Conservation (phyloP, 2,888 invertebrate genomes). For the Clostera curtula region DNA sequence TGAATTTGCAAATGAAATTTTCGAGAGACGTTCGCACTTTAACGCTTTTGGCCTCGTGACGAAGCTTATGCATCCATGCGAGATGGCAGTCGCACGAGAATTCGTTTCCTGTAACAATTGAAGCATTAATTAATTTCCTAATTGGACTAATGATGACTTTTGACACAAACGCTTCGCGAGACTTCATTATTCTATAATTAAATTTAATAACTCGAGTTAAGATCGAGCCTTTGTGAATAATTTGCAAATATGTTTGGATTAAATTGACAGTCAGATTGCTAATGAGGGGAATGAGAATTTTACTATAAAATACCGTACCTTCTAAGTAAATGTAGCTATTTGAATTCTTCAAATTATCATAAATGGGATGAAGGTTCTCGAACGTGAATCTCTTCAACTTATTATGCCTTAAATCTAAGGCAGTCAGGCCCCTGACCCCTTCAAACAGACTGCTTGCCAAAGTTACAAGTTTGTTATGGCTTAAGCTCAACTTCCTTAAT, state of each 20-base stretch:
- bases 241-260: no score
- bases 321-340: conserved; percentile 84
- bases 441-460: conserved; percentile 82
- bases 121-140: conserved; percentile 35
- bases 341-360: conserved; percentile 82
- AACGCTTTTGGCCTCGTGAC: conserved; percentile 83
- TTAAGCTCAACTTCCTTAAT: conserved; percentile 81
- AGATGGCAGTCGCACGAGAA: conserved; percentile 90
- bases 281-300: no score
- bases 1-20: conserved; percentile 82
- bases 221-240: no score
- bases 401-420: conserved; percentile 85
- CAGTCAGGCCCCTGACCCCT: conserved; percentile 80
- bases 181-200: conserved; percentile 29
- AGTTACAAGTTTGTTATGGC: conserved; percentile 82
- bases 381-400: conserved; percentile 83
- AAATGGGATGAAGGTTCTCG: conserved; percentile 83
- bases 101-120: conserved; percentile 82
- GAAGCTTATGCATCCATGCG: conserved; percentile 86
- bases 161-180: conserved; percentile 18
- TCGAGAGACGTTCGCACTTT: conserved; percentile 82
- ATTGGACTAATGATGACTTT: conserved; percentile 33
- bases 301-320: no score
- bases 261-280: no score
- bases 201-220: no score